Evolutionary conservation across 1,140 invertebrate species (phyloP), one percentile per base, ranked within the genome.

Genomic region (Catajapyx aquilonaris): DNA sequence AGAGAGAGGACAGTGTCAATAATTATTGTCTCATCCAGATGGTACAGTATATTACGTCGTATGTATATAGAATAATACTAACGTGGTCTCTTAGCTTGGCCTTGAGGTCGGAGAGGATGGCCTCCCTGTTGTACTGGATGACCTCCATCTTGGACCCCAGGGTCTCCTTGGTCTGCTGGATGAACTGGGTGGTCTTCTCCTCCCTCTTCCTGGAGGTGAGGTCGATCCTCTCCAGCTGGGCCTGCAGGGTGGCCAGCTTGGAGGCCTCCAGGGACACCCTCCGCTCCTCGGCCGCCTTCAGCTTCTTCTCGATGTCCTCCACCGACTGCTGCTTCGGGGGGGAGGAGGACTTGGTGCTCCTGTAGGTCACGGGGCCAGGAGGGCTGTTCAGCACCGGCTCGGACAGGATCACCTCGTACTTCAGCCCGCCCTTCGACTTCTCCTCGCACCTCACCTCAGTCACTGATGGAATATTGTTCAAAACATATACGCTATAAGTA

Each of bases 361-460:
- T 71, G 2, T 73, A 72, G 16, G 69, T 59, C 7, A 70, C 64
- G 43, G 71, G 66, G 50, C 76, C 79, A 20, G 64, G 62, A 35
- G 64, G 62, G 10, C 55, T 52, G 22, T 56, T 55, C 7, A 45
- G 45, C 22, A 68, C 65, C 13, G 86, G 81, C 49, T 88, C 81
- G 31, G 81, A 81, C 44, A 93, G 59, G 48, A 93, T 88, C 47
- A 91, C 81, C 59, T 94, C 87, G 64, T 86, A 94, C 48, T 81
- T 77, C 31, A 91, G 55, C 20, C 87, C 85, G 25, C 86, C 85
- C 52, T 83, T 76, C 15, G 73, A 77, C 57, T 83, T 79, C 60
- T 86, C 81, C 56, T 84, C 77, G 64, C 79, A 83, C 50, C 80
- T 66, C 46, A 86, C 83, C 57, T 86, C 81, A 48, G 80, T 85